Evolutionary conservation across 2,113 vertebrate species (phyloP).

Genomic region (Poicephalus meyeri): DNA sequence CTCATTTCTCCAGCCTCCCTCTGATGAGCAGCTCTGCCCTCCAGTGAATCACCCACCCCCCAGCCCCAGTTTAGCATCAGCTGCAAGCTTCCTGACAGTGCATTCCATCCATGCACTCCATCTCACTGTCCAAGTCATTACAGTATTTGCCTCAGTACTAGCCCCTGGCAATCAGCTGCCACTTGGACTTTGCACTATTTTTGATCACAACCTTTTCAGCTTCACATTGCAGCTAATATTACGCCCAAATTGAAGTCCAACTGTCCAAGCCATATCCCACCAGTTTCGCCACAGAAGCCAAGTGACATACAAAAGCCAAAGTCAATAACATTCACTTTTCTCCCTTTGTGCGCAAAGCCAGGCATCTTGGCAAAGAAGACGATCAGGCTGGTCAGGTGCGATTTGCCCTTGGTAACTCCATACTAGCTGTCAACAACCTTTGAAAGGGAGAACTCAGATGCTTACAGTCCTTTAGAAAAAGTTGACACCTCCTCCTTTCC

Average conservation of each 20-base stretch:
- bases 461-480: background rate
- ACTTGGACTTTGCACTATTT: background rate
- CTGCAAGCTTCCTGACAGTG: background rate
- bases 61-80: background rate
- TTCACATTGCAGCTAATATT: background rate
- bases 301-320: background rate
- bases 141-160: background rate
- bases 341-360: background rate
- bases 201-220: background rate
- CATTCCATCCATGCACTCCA: background rate
- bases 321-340: background rate
- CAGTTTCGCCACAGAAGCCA: background rate
- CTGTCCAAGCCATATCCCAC: background rate
- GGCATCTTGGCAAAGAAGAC: background rate
- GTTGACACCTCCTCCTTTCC: background rate
- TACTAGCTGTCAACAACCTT: background rate
- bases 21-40: background rate
- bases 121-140: background rate
- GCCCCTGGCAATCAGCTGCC: background rate
- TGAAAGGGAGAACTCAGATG: background rate
- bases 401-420: background rate
- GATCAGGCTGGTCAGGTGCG: background rate
- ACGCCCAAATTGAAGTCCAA: background rate
- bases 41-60: background rate
- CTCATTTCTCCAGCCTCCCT: background rate